phyloP scores from a whole-genome alignment of 2,797 vertebrate species.

The Melanotaenia pygmaea region DNA sequence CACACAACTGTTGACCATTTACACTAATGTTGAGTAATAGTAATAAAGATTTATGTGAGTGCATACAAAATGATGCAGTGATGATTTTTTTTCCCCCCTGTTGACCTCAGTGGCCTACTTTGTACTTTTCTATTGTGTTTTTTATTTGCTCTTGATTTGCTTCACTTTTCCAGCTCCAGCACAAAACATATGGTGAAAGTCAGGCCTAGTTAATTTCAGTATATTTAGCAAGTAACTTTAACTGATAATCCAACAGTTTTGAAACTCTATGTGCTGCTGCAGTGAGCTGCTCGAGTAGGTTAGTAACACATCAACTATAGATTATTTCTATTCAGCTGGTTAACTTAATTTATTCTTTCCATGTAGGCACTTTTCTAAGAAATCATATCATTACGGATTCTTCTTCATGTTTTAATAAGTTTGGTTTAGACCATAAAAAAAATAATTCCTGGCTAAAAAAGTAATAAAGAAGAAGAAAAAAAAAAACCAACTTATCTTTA shows the following conservation, averaged over 20 bases:
- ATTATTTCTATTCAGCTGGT: conserved; percentile 29
- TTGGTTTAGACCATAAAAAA: conserved; percentile 38
- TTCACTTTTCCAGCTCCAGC: neutral
- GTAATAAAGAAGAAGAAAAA: neutral
- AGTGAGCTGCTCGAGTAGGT: conserved; percentile 29
- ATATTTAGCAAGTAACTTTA: conserved; percentile 9
- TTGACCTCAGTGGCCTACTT: neutral
- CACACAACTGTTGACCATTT: conserved; percentile 48
- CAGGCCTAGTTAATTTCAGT: neutral
- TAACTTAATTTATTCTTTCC: conserved; percentile 29
- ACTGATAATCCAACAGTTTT: conserved; percentile 1
- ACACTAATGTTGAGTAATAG: conserved; percentile 62
- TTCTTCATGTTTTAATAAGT: conserved; percentile 56
- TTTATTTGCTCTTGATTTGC: neutral
- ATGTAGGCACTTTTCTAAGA: conserved; percentile 34
- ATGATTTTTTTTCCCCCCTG: conserved; percentile 18
- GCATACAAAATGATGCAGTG: conserved; percentile 61
- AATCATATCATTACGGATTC: conserved; percentile 39
- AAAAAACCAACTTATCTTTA: neutral
- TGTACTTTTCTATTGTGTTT: neutral
- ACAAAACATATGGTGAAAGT: neutral
- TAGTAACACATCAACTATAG: conserved; percentile 22
- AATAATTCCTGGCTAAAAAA: conserved; percentile 34
- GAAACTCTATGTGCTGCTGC: neutral
- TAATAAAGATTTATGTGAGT: conserved; percentile 84